phyloP scores from a whole-genome alignment of 2,797 vertebrate genomes.

The Psittacula echo region DNA sequence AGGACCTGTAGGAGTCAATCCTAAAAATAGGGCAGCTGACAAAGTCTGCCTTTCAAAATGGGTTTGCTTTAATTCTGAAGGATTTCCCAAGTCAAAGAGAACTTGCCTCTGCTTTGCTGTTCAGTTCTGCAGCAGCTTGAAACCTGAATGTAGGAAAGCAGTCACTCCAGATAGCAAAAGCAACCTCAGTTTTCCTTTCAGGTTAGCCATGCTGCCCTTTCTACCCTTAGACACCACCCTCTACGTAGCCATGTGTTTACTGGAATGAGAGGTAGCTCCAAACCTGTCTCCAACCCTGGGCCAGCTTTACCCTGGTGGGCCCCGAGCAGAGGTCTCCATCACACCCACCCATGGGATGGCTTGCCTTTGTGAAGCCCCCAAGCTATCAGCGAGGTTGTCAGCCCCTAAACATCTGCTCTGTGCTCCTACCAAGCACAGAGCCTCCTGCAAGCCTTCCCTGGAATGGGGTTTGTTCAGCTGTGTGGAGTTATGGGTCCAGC shows the following conservation, averaged over 20 bases:
- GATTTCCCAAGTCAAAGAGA: slow-evolving; percentile 29
- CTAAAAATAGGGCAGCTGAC: slow-evolving; percentile 68
- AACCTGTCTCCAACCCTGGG: background rate
- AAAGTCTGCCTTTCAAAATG: slow-evolving; percentile 54
- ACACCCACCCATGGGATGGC: background rate
- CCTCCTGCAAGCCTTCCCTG: background rate
- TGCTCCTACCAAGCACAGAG: background rate
- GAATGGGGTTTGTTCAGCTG: background rate
- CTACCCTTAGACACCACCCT: background rate
- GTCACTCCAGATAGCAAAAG: background rate
- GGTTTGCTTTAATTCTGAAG: slow-evolving; percentile 42
- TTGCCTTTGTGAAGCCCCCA: background rate
- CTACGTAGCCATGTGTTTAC: background rate
- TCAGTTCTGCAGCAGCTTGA: background rate
- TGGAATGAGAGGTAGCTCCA: background rate
- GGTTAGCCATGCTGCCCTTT: background rate
- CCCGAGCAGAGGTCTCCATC: background rate
- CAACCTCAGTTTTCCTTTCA: background rate
- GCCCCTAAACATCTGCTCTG: background rate
- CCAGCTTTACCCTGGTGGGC: background rate
- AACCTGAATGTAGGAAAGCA: background rate
- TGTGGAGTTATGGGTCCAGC: background rate
- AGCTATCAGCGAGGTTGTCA: background rate
- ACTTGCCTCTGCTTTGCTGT: slow-evolving; percentile 37
- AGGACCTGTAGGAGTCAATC: slow-evolving; percentile 65